Evolutionary conservation across 1,140 invertebrate species (phyloP), one percentile per base, ranked within the genome.

Genomic region (Cyrtorhinus lividipennis): DNA sequence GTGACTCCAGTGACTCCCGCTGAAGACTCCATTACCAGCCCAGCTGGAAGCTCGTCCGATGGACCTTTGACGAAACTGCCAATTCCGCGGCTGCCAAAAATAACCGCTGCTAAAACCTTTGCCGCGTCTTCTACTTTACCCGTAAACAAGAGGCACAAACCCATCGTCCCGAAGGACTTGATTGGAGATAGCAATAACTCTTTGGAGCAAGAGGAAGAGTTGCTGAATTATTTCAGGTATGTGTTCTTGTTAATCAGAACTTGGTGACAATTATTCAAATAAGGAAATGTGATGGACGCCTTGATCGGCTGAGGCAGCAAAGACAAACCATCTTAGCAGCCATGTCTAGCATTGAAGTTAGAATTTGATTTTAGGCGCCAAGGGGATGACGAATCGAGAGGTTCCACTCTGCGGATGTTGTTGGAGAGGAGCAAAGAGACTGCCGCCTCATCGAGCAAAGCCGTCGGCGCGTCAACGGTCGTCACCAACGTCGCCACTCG

Each of bases 181-280:
- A 56, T 26, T 45, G 62, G n/a, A 22, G 82, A 83, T 44, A 80
- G 84, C 48, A 82, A 81, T 66, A 88, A 86, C 73, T 86, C 85
- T 48, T 84, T 88, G 69, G 86, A 88, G 67, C 84, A 84, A 68
- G 87, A 89, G 69, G 84, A 86, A 69, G 86, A 89, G 73, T 71
- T 89, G 65, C 73, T 88, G 68, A 83, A 86, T 73, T 88, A 88
- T 75, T 87, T 88, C 73, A 83, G 84, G 67, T 62, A 38, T 38
- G 30, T 38, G 15, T 38, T 38, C 30, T 38, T 38, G 30, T 38
- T 38, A 8, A 38, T 15, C 15, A n/a, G n/a, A n/a, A n/a, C n/a
- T n/a, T n/a, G n/a, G n/a, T n/a, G n/a, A n/a, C n/a, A n/a, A n/a
- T n/a, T n/a, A n/a, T n/a, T n/a, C n/a, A n/a, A n/a, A n/a, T n/a